phyloP scores from a whole-genome alignment of 2,797 vertebrate genomes.

The Carcharodon carcharias region DNA sequence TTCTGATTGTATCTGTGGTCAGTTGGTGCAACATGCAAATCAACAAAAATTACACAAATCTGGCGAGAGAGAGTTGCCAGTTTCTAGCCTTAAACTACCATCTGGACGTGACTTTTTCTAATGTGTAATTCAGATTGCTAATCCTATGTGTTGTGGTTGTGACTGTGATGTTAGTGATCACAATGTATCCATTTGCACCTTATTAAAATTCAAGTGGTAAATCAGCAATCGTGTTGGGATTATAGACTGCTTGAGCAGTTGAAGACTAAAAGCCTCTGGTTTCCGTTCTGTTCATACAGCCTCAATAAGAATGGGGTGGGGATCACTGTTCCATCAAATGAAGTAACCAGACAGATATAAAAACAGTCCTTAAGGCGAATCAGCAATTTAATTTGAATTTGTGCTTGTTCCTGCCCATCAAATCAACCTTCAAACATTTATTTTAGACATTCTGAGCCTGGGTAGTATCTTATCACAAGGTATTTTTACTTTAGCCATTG shows the following conservation, averaged over 20 bases:
- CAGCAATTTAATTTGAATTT: not conserved
- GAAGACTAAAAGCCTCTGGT: not conserved
- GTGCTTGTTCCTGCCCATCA: not conserved
- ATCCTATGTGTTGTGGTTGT: not conserved
- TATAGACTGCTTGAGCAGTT: not conserved
- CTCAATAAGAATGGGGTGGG: conserved; percentile 1
- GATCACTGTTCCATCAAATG: not conserved
- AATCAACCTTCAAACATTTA: not conserved
- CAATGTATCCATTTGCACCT: conserved; percentile 22
- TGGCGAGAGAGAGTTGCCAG: not conserved
- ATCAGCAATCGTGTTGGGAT: not conserved
- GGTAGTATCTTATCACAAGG: not conserved
- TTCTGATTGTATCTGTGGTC: not conserved
- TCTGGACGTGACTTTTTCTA: not conserved
- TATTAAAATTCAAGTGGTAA: not conserved
- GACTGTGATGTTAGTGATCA: not conserved
- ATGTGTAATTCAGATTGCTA: not conserved
- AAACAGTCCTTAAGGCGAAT: not conserved
- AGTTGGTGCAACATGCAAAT: not conserved
- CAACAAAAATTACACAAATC: not conserved
- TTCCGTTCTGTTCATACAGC: not conserved
- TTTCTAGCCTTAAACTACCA: not conserved
- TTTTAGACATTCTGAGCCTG: not conserved
- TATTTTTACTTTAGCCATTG: not conserved
- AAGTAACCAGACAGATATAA: conserved; percentile 7